phyloP scores from a whole-genome alignment of 2,888 invertebrate species.

The Rhimphoctona megacephalus region DNA sequence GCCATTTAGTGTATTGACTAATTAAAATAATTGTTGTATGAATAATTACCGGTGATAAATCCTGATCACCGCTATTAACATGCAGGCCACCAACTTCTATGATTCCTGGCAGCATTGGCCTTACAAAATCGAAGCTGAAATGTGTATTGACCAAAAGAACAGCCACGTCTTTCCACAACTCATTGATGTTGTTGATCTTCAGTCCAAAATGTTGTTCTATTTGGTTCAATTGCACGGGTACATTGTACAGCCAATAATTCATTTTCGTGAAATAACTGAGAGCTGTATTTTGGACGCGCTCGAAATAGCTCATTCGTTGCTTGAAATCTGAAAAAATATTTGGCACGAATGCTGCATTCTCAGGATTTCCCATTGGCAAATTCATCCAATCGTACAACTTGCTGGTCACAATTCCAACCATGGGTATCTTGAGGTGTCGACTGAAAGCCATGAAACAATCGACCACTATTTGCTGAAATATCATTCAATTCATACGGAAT shows the following conservation, averaged over 20 bases:
- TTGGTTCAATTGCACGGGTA: constrained; percentile 55
- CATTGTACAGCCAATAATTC: constrained; percentile 64
- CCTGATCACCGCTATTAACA: constrained; percentile 64
- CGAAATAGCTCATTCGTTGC: constrained; percentile 73
- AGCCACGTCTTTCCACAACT: constrained; percentile 77
- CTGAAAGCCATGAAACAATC: constrained; percentile 76
- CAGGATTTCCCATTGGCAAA: constrained; percentile 74
- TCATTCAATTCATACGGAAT: not conserved
- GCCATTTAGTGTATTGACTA: too few relatives aligned
- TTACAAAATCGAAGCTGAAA: constrained; percentile 85
- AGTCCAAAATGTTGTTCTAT: constrained; percentile 74
- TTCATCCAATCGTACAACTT: constrained; percentile 76
- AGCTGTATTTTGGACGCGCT: constrained; percentile 76
- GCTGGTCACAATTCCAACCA: constrained; percentile 73
- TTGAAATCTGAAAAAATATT: constrained; percentile 53
- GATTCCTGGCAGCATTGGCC: constrained; percentile 85
- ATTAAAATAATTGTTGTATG: not conserved
- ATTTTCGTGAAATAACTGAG: not conserved
- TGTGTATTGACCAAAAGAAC: constrained; percentile 86
- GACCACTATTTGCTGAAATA: constrained; percentile 73
- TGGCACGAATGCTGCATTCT: constrained; percentile 73
- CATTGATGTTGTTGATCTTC: constrained; percentile 61
- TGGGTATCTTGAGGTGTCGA: constrained; percentile 73
- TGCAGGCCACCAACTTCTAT: constrained; percentile 87
- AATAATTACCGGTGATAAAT: constrained; percentile 63